A percentile compares a stretch with the other conserved stretches of the same genome.
These are phyloP conservation scores for Rhaphigaster nebulosa DNA, from an alignment of 2,888 invertebrate species.

Conservation along the genomic window DNA sequence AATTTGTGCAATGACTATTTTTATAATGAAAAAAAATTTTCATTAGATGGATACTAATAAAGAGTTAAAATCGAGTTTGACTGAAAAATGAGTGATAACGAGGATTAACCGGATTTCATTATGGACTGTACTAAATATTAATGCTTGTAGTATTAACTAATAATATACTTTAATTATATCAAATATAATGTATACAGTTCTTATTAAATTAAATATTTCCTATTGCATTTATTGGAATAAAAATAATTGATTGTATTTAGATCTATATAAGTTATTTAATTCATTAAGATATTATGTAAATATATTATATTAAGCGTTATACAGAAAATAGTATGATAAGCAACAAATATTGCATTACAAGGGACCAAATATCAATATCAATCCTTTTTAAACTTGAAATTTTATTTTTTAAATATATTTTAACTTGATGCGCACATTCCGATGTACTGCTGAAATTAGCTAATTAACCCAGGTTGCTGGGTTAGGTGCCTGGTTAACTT, in stretches of 20 bases:
- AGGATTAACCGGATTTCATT: neutral
- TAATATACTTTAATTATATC: neutral
- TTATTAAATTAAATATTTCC: neutral
- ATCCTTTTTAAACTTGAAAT: neutral
- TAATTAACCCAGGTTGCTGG: too few species aligned
- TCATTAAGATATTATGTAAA: neutral
- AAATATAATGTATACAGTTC: neutral
- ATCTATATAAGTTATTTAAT: neutral
- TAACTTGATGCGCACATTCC: neutral
- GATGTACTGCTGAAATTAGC: neutral
- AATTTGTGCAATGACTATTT: conserved; percentile 33
- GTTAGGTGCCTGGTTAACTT: too few species aligned
- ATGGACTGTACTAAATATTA: neutral
- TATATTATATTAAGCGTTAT: neutral
- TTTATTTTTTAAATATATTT: neutral
- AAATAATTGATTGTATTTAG: neutral
- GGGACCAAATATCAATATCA: neutral
- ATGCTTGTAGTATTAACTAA: neutral
- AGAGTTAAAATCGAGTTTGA: neutral
- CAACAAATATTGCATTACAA: neutral
- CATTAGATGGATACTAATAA: neutral
- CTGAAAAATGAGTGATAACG: neutral
- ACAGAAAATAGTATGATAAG: neutral
- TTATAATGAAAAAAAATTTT: neutral
- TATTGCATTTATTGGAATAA: neutral